Evolutionary conservation across 2,113 vertebrate genomes (phyloP).

Genomic region (Macrotis lagotis): DNA sequence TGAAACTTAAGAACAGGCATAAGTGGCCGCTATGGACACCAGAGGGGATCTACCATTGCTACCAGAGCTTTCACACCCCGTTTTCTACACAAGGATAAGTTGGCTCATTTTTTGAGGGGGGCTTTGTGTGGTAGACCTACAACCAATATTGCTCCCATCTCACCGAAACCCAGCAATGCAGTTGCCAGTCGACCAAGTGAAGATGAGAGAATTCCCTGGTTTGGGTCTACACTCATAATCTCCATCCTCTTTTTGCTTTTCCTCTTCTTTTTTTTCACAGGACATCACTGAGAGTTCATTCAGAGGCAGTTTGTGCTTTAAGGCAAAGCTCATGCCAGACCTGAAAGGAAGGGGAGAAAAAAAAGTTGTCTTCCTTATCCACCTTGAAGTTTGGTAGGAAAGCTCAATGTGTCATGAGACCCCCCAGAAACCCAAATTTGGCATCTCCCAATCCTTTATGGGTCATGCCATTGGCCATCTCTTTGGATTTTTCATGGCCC

Average conservation of each 20-base stretch:
- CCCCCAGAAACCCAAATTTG: too few relatives aligned
- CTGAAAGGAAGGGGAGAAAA: constrained; percentile 60
- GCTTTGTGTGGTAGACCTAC: background rate
- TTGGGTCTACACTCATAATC: constrained; percentile 45
- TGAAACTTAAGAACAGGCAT: background rate
- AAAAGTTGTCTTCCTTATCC: background rate
- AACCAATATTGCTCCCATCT: constrained; percentile 43
- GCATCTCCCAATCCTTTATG: background rate
- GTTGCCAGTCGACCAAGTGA: constrained; percentile 76
- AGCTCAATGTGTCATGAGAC: background rate
- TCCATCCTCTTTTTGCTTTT: constrained; percentile 43
- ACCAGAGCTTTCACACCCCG: background rate
- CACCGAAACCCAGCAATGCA: constrained; percentile 80
- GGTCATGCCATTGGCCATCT: background rate
- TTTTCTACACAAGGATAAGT: background rate
- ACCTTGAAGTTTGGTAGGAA: accelerated
- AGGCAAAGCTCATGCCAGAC: constrained; percentile 78
- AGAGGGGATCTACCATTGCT: background rate
- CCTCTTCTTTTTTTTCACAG: constrained; percentile 73
- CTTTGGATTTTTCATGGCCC: background rate
- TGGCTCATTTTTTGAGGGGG: background rate
- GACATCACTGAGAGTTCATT: constrained; percentile 73
- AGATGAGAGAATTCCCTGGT: constrained; percentile 70
- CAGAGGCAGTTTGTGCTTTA: constrained; percentile 79
- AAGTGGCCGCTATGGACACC: background rate